These are phyloP conservation scores for Harpegnathos saltator DNA, from an alignment of 1,140 invertebrate genomes.

Conservation along the genomic window DNA sequence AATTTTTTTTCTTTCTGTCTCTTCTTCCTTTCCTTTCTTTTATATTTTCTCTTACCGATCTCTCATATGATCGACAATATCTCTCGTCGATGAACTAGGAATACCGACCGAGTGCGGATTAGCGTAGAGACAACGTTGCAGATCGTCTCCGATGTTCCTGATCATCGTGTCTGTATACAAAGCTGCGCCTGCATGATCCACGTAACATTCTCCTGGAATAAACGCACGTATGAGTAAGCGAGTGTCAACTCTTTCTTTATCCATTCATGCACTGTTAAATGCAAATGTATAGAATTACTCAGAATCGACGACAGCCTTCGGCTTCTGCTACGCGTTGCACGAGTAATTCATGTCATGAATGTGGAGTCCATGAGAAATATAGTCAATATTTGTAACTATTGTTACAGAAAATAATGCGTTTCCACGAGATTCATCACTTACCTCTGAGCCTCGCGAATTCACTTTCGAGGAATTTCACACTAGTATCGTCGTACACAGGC, in stretches of 20 bases:
- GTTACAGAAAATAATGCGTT: conserved; percentile 1
- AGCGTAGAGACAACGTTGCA: conserved; percentile 91
- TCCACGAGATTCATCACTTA: conserved; percentile 37
- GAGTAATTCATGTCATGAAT: too few species aligned
- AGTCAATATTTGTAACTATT: background rate
- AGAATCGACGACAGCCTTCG: too few species aligned
- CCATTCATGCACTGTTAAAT: conserved; percentile 4
- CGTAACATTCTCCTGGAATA: conserved; percentile 91
- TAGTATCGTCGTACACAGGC: conserved; percentile 74
- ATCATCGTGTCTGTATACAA: conserved; percentile 93
- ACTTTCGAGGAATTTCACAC: conserved; percentile 60
- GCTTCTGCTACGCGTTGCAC: too few species aligned
- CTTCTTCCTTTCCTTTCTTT: background rate
- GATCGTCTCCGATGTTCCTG: conserved; percentile 88
- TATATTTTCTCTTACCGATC: conserved; percentile 87
- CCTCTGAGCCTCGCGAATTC: conserved; percentile 77
- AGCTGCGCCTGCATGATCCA: conserved; percentile 96
- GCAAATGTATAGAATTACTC: background rate
- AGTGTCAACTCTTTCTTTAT: background rate
- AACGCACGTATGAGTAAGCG: background rate
- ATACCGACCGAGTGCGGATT: conserved; percentile 94
- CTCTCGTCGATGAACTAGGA: conserved; percentile 91
- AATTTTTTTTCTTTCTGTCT: background rate
- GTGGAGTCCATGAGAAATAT: background rate
- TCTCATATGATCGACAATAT: conserved; percentile 93